Evolutionary conservation across 1,140 invertebrate genomes (phyloP), one percentile per base, ranked within the genome.

Genomic region (Drosophila carrolli): DNA sequence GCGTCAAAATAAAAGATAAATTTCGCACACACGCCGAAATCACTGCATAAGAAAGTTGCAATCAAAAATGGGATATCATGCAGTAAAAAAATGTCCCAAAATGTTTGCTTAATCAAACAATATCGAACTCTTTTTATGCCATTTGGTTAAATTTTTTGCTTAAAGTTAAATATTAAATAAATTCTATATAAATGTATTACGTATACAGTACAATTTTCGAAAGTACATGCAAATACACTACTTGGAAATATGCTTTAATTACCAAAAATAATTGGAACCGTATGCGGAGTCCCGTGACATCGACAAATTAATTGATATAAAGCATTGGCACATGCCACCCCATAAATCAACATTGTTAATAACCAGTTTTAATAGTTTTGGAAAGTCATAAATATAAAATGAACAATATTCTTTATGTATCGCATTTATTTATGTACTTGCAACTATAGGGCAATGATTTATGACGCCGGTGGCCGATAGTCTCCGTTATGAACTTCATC

Each of bases 1-100:
- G 51, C 46, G 51, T 79, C 83, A 73, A 83, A 85, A 89, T 70
- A 79, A 88, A 88, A 88, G 79, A 88, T 88, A 89, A 79, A 88
- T 83, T 83, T 82, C 76, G 77, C 72, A 77, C 70, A 83, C 71
- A 67, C 59, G 62, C 53, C 41, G 35, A 78, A 78, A 58, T 66
- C 50, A 66, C 23, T 38, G 47, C 38, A 23, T 11, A 23, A 48
- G 68, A 50, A 56, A 32, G 47, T 54, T 68, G 10, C 19, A 47
- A 66, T 41, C 59, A 60, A 14, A 62, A 65, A 37, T 2, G 8
- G 62, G n/a, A 40, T 32, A 47, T 43, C 5, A 32, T 59, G 0
- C 13, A 1, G n/a, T 38, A 5, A 14, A 11, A 43, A 57, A 57
- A 19, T 9, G n/a, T 3, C 13, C 13, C 11, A 27, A 46, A 47